Evolutionary conservation across 2,113 vertebrate genomes (phyloP), one percentile per base, ranked within the genome.

Genomic region (Parotia lawesii): DNA sequence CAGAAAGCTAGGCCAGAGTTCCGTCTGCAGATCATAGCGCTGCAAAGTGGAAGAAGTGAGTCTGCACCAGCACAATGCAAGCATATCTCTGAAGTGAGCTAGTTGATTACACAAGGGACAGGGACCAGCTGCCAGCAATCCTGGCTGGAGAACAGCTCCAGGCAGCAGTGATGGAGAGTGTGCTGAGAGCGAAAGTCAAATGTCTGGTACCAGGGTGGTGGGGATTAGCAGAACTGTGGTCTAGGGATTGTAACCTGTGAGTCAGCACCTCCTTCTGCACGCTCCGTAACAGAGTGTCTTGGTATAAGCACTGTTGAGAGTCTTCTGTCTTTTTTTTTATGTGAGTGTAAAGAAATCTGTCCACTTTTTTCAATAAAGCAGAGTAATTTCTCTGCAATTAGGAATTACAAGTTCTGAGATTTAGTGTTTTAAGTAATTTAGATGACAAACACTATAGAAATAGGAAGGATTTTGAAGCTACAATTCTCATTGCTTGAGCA

Each of bases 31-130:
- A 60, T 31, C 3, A 18, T 56, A 66, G n/a, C 0, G 0, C 89
- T 92, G 83, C 71, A 47, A 91, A 82, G 89, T 37, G 81, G 67
- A 95, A 97, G 94, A 94, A 61, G 74, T 92, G 89, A 96, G 85
- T 37, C 31, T 74, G 84, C 21, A 74, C 94, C 93, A 97, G 89
- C 62, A 74, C 88, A 79, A 84, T 42, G 91, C 94, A 94, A 97
- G 90, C 95, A 85, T 91, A 94, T 97, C 97, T 97, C 95, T 8
- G 96, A 97, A 95, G 96, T 96, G 96, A 98, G 94, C 81, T 95
- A 94, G 96, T 94, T 94, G 95, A 85, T 97, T 97, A 91, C 96
- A 97, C 93, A 94, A 91, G 96, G 96, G 87, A 94, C 8, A 6
- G 51, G 56, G 93, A 83, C 45, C 5, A 38, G 76, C 78, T 96